Evolutionary conservation across 2,797 vertebrate genomes (phyloP), one percentile per base, ranked within the genome.

Genomic region (Australoheros facetus): DNA sequence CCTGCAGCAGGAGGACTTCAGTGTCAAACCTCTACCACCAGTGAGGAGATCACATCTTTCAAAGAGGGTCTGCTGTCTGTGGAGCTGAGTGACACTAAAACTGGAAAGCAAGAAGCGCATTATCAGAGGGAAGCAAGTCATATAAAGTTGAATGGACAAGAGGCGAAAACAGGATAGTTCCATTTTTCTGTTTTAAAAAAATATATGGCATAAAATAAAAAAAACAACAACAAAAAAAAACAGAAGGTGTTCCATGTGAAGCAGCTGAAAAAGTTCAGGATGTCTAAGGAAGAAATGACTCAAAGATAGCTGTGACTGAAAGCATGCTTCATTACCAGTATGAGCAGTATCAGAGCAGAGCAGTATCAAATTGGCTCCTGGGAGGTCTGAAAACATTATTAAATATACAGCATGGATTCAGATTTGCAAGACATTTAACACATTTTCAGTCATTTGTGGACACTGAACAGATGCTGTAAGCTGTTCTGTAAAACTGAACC

Each of bases 101-200:
- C 42, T 12, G 23, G 42, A 13, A 28, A 45, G 48, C 14, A 51
- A 51, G 5, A 3, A 51, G 17, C 12, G 17, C 26, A 0, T 26
- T 17, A 51, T 51, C 28, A 51, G 64, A 51, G 64, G 26, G 1
- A n/a, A 51, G 10, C 10, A 13, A 30, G 42, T n/a, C 0, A 5
- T 17, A 51, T 17, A 17, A 51, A 17, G 14, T 1, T 13, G 14
- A 48, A 48, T 16, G 45, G 45, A 14, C 45, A 28, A 48, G 1
- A 48, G 1, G 45, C 30, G 2, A 69, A 69, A n/a, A 66, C 16
- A 0, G 0, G 0, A 48, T 23, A 30, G 26, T 0, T 45, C 26
- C 26, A 30, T 17, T 66, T 66, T 12, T 11, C 19, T 30, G 48
- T 12, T 48, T 0, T 16, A 28, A 26, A 66, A 19, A 3, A 28